phyloP scores from a whole-genome alignment of 2,113 vertebrate species.

The Aleadryas rufinucha region DNA sequence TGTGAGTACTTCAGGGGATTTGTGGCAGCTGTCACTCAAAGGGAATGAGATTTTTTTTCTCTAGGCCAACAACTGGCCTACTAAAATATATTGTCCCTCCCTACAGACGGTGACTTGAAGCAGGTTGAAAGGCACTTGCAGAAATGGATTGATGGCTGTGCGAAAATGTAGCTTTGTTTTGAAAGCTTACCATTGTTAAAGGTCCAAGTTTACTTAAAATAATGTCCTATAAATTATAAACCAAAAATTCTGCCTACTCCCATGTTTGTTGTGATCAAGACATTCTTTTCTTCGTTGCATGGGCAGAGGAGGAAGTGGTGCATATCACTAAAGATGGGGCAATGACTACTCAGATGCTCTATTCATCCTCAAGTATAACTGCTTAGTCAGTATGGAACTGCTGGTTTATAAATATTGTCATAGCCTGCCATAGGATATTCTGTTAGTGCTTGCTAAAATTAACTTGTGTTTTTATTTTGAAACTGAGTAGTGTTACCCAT shows the following conservation, averaged over 20 bases:
- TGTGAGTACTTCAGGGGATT: slow-evolving; percentile 70
- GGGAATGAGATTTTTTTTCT: background rate
- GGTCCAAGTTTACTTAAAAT: background rate
- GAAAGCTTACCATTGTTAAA: background rate
- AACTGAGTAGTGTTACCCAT: background rate
- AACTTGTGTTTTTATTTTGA: background rate
- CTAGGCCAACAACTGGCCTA: background rate
- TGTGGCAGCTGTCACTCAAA: background rate
- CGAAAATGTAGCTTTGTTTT: background rate
- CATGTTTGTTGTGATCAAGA: background rate
- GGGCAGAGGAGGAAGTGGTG: background rate
- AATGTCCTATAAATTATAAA: background rate
- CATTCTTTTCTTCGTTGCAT: background rate
- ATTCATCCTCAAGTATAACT: background rate
- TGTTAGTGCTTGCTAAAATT: background rate
- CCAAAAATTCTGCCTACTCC: background rate
- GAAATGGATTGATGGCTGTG: background rate
- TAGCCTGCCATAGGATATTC: background rate
- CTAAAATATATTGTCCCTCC: background rate
- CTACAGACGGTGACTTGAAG: background rate
- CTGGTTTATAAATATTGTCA: background rate
- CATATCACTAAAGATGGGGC: background rate
- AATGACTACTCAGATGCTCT: background rate
- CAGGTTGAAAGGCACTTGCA: background rate
- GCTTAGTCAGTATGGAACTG: background rate